Evolutionary conservation across 2,888 invertebrate species (phyloP).

Genomic region (Dimorphilus gyrociliatus): DNA sequence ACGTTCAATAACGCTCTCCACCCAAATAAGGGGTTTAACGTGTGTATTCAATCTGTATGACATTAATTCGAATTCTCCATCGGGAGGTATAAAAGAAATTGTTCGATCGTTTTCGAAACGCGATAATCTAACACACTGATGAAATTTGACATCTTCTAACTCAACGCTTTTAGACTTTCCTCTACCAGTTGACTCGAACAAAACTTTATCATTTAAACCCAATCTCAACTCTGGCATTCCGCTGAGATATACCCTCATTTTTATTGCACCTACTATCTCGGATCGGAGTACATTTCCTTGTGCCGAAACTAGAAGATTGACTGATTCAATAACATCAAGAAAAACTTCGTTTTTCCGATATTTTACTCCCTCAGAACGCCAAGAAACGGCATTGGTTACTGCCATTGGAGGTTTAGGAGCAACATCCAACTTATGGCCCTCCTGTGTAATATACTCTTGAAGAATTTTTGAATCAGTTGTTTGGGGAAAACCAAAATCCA

Average conservation of each 20-base stretch:
- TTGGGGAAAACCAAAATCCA: slow-evolving; percentile 96
- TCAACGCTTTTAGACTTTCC: slow-evolving; percentile 96
- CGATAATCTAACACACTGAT: slow-evolving; percentile 89
- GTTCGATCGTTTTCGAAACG: slow-evolving; percentile 95
- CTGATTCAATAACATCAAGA: slow-evolving; percentile 93
- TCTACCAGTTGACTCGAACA: slow-evolving; percentile 90
- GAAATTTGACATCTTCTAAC: slow-evolving; percentile 93
- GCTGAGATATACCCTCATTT: slow-evolving; percentile 92
- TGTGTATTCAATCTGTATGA: slow-evolving; percentile 90
- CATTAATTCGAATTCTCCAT: slow-evolving; percentile 98
- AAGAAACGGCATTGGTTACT: slow-evolving; percentile 97
- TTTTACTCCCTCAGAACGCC: slow-evolving; percentile 94
- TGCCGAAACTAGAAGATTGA: slow-evolving; percentile 71
- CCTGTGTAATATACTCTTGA: slow-evolving; percentile 92
- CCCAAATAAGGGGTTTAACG: slow-evolving; percentile 91
- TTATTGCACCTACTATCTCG: slow-evolving; percentile 94
- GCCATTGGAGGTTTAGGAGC: slow-evolving; percentile 92
- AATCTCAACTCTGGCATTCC: slow-evolving; percentile 95
- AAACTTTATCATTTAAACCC: slow-evolving; percentile 86
- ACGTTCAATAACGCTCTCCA: slow-evolving; percentile 91
- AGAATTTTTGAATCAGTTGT: slow-evolving; percentile 95
- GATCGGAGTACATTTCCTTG: slow-evolving; percentile 89
- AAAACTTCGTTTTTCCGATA: slow-evolving; percentile 99
- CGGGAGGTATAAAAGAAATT: slow-evolving; percentile 94
- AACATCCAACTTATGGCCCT: slow-evolving; percentile 89